Conservation (phyloP, 2,113 vertebrate species). For the Scolopax mira region DNA sequence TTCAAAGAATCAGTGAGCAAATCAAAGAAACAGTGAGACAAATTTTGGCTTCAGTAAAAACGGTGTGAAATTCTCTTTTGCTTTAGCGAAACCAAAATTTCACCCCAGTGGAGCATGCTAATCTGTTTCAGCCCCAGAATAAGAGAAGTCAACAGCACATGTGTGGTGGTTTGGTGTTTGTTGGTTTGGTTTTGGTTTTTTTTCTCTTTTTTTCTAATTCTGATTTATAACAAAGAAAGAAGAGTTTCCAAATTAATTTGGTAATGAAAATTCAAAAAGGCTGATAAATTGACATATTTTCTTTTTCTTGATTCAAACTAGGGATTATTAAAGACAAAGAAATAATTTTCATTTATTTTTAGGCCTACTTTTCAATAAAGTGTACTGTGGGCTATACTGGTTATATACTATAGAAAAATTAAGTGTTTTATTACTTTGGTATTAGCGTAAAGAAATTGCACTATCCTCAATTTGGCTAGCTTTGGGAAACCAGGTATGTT, state of each 20-base stretch:
- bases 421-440: background rate
- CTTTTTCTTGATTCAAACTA: background rate
- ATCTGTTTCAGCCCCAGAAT: background rate
- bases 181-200: background rate
- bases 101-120: background rate
- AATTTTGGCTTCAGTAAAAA: background rate
- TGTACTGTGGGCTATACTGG: background rate
- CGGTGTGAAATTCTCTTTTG: background rate
- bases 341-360: background rate
- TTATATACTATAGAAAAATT: background rate
- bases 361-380: background rate
- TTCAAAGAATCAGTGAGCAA: too few species aligned
- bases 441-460: background rate
- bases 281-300: background rate
- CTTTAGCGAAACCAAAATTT: background rate
- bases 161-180: too few species aligned
- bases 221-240: background rate
- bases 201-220: background rate
- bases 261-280: background rate
- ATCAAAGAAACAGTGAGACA: background rate
- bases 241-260: background rate
- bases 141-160: background rate
- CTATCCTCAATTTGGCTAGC: background rate
- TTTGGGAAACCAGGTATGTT: background rate
- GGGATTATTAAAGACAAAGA: background rate